phyloP scores from a whole-genome alignment of 2,113 vertebrate genomes.

The Macrotus californicus region DNA sequence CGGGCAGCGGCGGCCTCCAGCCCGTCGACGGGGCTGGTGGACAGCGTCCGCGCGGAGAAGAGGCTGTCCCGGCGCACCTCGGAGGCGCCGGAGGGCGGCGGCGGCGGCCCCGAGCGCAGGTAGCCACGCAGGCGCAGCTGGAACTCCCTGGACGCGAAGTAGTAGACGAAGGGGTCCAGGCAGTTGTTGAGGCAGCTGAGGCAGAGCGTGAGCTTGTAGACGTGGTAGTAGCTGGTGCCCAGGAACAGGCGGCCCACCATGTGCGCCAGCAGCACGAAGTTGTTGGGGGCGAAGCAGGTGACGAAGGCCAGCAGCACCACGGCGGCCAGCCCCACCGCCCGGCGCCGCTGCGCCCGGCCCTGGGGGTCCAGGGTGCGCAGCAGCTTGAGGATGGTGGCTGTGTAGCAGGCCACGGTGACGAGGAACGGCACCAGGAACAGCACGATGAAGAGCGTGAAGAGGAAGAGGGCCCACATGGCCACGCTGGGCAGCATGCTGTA shows the following conservation, averaged over 20 bases:
- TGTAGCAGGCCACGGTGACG: constrained; percentile 89
- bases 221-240: constrained; percentile 79
- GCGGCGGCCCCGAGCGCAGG: constrained; percentile 57
- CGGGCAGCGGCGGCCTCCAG: neutral
- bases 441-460: constrained; percentile 81
- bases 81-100: constrained; percentile 58
- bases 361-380: constrained; percentile 71
- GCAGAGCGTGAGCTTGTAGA: constrained; percentile 90
- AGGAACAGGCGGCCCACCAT: constrained; percentile 83
- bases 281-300: constrained; percentile 91
- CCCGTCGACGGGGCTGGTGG: constrained; percentile 58
- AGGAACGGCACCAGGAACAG: constrained; percentile 88
- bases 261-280: constrained; percentile 87
- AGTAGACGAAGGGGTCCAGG: constrained; percentile 95
- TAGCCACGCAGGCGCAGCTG: constrained; percentile 83
- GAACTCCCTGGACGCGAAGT: constrained; percentile 94
- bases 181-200: constrained; percentile 94
- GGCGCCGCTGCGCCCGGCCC: constrained; percentile 76
- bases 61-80: constrained; percentile 80
- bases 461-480: constrained; percentile 84
- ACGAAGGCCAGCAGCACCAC: constrained; percentile 88
- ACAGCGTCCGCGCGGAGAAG: constrained; percentile 75
- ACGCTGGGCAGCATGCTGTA: constrained; percentile 84
- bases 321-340: constrained; percentile 82
- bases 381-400: constrained; percentile 85